Evolutionary conservation across 2,888 invertebrate species (phyloP).

Genomic region (Zygaena filipendulae): DNA sequence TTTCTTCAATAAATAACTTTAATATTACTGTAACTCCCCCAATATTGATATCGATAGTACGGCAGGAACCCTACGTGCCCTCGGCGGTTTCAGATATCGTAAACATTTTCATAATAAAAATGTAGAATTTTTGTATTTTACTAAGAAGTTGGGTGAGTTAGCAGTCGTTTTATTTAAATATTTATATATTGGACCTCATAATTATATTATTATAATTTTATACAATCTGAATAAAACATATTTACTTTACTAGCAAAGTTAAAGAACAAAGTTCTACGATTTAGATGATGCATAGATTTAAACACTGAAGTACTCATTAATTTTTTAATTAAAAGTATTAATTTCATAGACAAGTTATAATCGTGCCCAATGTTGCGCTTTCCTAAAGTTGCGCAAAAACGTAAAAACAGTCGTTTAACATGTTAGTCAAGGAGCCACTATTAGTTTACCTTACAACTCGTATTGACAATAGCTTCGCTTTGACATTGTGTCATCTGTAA

Average conservation of each 20-base stretch:
- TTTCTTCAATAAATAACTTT: slow-evolving; percentile 65
- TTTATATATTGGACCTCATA: too few relatives aligned
- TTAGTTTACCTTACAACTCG: slow-evolving; percentile 55
- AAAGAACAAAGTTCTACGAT: too few relatives aligned
- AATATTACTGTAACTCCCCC: slow-evolving; percentile 61
- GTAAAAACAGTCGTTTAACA: slow-evolving; percentile 45
- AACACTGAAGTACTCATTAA: too few relatives aligned
- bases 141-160: too few relatives aligned
- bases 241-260: too few relatives aligned
- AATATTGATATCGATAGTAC: slow-evolving; percentile 61
- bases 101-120: slow-evolving; percentile 26
- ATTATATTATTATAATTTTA: too few relatives aligned
- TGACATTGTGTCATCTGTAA: slow-evolving; percentile 25
- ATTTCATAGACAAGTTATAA: too few relatives aligned
- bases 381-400: slow-evolving; percentile 37
- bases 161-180: too few relatives aligned
- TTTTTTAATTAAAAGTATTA: too few relatives aligned
- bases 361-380: slow-evolving; percentile 25
- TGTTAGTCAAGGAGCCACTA: slow-evolving; percentile 41
- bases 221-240: too few relatives aligned
- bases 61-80: slow-evolving; percentile 46
- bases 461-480: slow-evolving; percentile 42
- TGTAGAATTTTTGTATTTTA: too few relatives aligned
- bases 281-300: too few relatives aligned
- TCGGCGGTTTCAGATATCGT: slow-evolving; percentile 39